phyloP scores from a whole-genome alignment of 2,113 vertebrate species.

The Arenaria interpres region DNA sequence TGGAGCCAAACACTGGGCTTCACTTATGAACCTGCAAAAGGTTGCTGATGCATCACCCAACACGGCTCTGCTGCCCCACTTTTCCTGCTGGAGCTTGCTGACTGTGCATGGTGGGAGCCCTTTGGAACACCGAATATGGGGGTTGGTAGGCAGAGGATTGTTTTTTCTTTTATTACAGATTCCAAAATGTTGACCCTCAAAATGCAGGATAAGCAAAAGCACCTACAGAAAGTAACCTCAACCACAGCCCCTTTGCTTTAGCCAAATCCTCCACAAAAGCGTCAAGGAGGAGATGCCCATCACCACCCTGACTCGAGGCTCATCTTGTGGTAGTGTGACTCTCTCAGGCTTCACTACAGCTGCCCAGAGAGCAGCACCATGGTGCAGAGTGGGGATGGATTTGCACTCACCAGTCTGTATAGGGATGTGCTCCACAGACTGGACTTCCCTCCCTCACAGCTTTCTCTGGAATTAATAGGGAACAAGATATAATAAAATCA shows the following conservation, averaged over 20 bases:
- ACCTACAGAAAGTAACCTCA: background rate
- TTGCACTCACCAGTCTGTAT: background rate
- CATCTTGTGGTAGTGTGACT: accelerated
- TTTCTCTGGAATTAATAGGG: constrained; percentile 40
- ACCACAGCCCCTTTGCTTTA: background rate
- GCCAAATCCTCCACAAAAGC: background rate
- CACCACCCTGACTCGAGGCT: accelerated
- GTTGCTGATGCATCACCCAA: accelerated
- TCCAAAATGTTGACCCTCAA: background rate
- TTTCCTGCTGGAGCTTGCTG: background rate
- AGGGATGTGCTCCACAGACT: background rate
- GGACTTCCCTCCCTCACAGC: background rate
- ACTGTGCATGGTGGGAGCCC: background rate
- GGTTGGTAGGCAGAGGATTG: background rate
- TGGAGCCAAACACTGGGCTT: background rate
- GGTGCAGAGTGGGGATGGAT: background rate
- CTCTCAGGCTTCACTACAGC: background rate
- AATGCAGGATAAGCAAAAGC: background rate
- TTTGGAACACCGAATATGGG: background rate
- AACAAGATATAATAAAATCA: constrained; percentile 26
- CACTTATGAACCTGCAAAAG: background rate
- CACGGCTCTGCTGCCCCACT: background rate
- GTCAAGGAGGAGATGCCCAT: background rate
- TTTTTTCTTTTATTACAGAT: background rate
- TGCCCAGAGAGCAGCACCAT: background rate